Base-by-base conservation (phyloP, 2,797 vertebrate genomes). In the Antrozous pallidus region DNA sequence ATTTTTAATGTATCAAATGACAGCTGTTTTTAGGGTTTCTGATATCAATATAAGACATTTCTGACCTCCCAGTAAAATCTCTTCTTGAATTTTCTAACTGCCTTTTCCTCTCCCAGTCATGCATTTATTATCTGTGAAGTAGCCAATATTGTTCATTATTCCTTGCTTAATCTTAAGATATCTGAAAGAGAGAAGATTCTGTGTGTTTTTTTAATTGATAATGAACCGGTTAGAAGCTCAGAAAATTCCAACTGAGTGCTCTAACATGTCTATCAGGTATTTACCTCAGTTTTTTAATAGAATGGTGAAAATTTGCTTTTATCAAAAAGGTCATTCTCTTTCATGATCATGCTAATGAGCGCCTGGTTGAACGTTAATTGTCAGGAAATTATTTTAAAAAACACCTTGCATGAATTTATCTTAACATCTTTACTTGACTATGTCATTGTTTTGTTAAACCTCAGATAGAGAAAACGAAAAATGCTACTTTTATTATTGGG, bases 361-460 rank as follows among this genome's bases (percentile, higher is more conserved):
- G 78, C 85, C 67, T 75, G 26, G 49, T 88, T 92, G 54, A 36
- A 78, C 85, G 92, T 95, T 89, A 95, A 91, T 81, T 80, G 45
- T 74, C 51, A 95, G 67, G 24, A 95, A 91, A 86, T 93, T 1
- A 54, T 92, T 90, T 97, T 58, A 61, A 75, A 74, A 45, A 71
- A 75, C 77, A 83, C 0, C 17, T 81, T 75, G 51, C 49, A 82
- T 77, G 56, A 90, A 93, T 79, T 88, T 82, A 80, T 84, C 45
- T 90, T 84, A 85, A 70, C 6, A 56, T 69, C 33, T 71, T 95
- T 47, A 36, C 42, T 86, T 91, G 42, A 94, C 71, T 85, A 79
- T 83, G 11, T 13, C 49, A 89, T 14, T 88, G 13, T 86, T 88
- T 45, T 49, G 28, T 11, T 67, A 88, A 85, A 82, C 18, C 12